Evolutionary conservation across 2,888 invertebrate genomes (phyloP).

Genomic region (Andrena haemorrhoa): DNA sequence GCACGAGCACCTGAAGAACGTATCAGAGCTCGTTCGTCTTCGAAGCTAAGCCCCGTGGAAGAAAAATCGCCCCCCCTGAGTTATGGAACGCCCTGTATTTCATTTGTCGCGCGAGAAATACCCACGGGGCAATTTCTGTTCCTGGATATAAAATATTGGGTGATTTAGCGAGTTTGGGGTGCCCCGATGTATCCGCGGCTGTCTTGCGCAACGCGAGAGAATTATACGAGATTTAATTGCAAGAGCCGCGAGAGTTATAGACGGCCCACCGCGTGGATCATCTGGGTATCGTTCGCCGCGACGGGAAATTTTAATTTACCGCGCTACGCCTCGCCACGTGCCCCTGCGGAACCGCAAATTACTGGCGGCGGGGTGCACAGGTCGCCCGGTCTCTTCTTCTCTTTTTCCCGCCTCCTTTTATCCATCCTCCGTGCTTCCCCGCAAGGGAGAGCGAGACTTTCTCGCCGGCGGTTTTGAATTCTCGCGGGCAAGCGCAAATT

Average conservation of each 20-base stretch:
- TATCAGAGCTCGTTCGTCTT: too few species aligned
- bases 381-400: conserved; percentile 22
- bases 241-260: conserved; percentile 11
- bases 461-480: conserved; percentile 37
- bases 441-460: conserved; percentile 24
- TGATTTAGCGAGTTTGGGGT: too few species aligned
- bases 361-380: conserved; percentile 20
- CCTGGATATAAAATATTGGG: background rate
- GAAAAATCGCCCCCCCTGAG: too few species aligned
- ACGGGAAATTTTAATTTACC: conserved; percentile 55
- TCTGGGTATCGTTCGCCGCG: background rate
- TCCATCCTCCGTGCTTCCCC: background rate
- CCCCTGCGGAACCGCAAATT: conserved; percentile 47
- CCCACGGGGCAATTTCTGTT: too few species aligned
- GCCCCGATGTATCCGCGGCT: background rate
- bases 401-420: conserved; percentile 12
- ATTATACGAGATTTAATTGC: conserved; percentile 44
- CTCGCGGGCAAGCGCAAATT: conserved; percentile 48
- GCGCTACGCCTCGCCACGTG: conserved; percentile 45
- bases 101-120: too few species aligned
- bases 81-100: too few species aligned
- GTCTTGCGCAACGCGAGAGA: conserved; percentile 21
- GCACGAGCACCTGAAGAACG: too few species aligned
- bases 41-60: too few species aligned
- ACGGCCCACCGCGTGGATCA: background rate